Base-by-base conservation (phyloP, 1,140 invertebrate species). In the Nomia melanderi region DNA sequence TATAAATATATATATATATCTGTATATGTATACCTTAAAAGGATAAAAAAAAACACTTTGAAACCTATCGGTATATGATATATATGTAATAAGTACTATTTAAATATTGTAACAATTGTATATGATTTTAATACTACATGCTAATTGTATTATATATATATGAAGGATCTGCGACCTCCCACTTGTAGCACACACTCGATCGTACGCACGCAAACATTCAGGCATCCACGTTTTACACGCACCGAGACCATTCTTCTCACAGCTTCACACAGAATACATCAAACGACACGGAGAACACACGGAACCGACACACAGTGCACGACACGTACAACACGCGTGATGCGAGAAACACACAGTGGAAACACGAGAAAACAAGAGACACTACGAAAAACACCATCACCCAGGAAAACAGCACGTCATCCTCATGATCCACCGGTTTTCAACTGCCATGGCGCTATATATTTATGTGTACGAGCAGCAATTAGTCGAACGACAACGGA, bases 41-140 rank as follows among this genome's bases (percentile, higher is more conserved):
- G 87, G n/a, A n/a, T n/a, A 83, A 86, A 41, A 39, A 88, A 83
- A 86, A 76, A 20, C 87, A 77, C 82, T 85, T 87, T 86, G 83
- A 88, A 87, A 88, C 86, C 86, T 89, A 88, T 88, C 84, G 90
- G 85, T 90, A 91, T 91, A 90, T 91, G 87, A 89, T 89, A 90
- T 91, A 90, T 89, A 91, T 92, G 90, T 91, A 91, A 92, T 92
- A 92, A 92, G 91, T 91, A 91, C 87, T 92, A 92, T 92, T 92
- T 92, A 92, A 92, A 92, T 91, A 92, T 92, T 92, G 91, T 92
- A 92, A 92, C 90, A 92, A 92, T 92, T 92, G 91, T 92, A 92
- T 92, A 92, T 92, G 91, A 92, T 92, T 92, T 92, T 92, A 92
- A 88, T 92, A 92, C 88, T 92, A 92, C 89, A 92, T 88, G 90